Evolutionary conservation across 2,113 vertebrate species (phyloP).

Genomic region (Hypanus sabinus): DNA sequence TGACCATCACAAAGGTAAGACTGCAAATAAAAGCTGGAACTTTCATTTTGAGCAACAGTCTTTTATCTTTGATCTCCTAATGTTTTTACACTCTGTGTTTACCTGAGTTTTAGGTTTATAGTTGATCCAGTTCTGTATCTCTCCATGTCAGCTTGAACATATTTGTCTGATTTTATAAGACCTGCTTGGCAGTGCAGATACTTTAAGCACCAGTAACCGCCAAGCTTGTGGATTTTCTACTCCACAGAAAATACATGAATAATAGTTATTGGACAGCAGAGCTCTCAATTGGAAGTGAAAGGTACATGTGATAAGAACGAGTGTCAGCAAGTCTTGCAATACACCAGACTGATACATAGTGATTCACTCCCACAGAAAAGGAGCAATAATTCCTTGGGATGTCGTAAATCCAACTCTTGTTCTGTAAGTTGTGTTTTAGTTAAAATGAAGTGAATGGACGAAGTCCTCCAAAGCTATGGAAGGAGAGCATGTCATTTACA

Average conservation of each 20-base stretch:
- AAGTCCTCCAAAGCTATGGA: background rate
- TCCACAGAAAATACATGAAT: background rate
- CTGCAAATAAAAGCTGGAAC: background rate
- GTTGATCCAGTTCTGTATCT: background rate
- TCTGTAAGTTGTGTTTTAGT: background rate
- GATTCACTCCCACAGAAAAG: conserved; percentile 5
- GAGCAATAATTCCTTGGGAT: background rate
- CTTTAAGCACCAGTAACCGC: background rate
- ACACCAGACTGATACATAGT: background rate
- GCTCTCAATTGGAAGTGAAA: background rate
- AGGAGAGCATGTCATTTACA: conserved; percentile 5
- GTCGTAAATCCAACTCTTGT: conserved; percentile 14
- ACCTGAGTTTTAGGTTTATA: background rate
- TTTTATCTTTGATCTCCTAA: background rate
- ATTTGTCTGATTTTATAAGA: background rate
- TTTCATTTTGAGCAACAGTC: background rate
- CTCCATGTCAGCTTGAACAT: background rate
- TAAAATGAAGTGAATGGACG: background rate
- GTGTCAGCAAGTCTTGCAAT: background rate
- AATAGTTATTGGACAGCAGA: background rate
- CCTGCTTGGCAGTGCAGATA: background rate
- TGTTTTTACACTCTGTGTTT: background rate
- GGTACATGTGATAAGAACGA: background rate
- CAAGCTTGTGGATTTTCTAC: background rate
- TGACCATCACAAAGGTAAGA: background rate